Conservation (phyloP, 2,888 invertebrate genomes). For the Bembecia ichneumoniformis region DNA sequence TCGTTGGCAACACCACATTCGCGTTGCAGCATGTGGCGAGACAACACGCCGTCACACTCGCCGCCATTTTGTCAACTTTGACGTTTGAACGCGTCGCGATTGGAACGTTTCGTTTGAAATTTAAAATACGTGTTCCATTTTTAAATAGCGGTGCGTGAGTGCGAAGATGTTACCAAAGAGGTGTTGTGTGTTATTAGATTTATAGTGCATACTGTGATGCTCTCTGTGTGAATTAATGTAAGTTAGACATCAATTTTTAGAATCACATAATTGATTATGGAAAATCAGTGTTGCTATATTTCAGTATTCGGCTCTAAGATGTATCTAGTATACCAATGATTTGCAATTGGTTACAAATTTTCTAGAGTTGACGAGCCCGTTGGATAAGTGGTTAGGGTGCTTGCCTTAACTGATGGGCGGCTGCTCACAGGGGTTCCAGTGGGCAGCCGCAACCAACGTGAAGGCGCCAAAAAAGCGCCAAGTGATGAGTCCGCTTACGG, state of each 20-base stretch:
- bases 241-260: background rate
- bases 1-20: conserved; percentile 38
- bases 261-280: too few species aligned
- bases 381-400: too few species aligned
- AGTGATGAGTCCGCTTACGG: too few species aligned
- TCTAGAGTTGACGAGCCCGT: too few species aligned
- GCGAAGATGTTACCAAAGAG: conserved; percentile 8
- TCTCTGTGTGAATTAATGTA: conserved; percentile 19
- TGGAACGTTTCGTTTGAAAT: conserved; percentile 3
- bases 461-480: too few species aligned
- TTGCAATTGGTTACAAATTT: too few species aligned
- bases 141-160: conserved; percentile 6
- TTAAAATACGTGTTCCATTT: conserved; percentile 1
- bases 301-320: too few species aligned
- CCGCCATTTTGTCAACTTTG: conserved; percentile 34
- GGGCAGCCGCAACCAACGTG: too few species aligned
- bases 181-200: conserved; percentile 7
- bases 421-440: too few species aligned
- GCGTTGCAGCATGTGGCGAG: conserved; percentile 45
- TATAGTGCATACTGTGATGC: conserved; percentile 15
- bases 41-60: conserved; percentile 36
- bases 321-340: too few species aligned
- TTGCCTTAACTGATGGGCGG: too few species aligned
- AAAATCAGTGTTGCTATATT: too few species aligned
- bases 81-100: conserved; percentile 15